phyloP scores from a whole-genome alignment of 2,113 vertebrate species.

The Abramis brama region DNA sequence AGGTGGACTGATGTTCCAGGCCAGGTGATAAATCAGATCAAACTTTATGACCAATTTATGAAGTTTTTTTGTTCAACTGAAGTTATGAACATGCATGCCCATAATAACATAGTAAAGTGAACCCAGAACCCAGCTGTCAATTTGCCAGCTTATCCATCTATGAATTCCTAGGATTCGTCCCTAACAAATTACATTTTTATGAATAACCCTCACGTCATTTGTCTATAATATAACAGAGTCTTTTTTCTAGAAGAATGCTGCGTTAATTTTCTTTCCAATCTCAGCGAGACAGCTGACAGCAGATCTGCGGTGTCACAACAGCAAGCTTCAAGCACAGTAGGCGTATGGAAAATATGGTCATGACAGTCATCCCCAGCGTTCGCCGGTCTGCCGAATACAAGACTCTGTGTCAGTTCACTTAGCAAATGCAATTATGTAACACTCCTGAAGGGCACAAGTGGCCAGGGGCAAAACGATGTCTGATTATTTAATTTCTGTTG shows the following conservation, averaged over 20 bases:
- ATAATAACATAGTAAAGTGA: not conserved
- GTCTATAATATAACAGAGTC: not conserved
- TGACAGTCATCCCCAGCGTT: not conserved
- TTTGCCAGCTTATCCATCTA: not conserved
- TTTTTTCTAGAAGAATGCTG: slow-evolving; percentile 3
- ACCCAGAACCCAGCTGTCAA: not conserved
- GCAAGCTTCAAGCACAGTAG: slow-evolving; percentile 20
- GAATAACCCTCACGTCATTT: not conserved
- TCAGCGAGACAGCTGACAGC: not conserved
- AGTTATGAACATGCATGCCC: not conserved
- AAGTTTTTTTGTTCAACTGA: not conserved
- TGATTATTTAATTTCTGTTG: slow-evolving; percentile 14
- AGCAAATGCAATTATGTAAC: slow-evolving; percentile 40
- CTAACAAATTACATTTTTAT: not conserved
- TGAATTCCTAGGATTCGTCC: not conserved
- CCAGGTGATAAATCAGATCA: no score
- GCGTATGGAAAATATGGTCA: slow-evolving; percentile 29
- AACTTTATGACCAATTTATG: no score
- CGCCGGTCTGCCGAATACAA: slow-evolving; percentile 46
- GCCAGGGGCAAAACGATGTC: not conserved
- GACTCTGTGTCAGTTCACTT: slow-evolving; percentile 15
- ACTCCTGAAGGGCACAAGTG: slow-evolving; percentile 29
- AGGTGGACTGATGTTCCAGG: no score
- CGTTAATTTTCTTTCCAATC: slow-evolving; percentile 12
- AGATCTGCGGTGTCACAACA: not conserved